Evolutionary conservation across 2,113 vertebrate species (phyloP).

Genomic region (Pteropus alecto): DNA sequence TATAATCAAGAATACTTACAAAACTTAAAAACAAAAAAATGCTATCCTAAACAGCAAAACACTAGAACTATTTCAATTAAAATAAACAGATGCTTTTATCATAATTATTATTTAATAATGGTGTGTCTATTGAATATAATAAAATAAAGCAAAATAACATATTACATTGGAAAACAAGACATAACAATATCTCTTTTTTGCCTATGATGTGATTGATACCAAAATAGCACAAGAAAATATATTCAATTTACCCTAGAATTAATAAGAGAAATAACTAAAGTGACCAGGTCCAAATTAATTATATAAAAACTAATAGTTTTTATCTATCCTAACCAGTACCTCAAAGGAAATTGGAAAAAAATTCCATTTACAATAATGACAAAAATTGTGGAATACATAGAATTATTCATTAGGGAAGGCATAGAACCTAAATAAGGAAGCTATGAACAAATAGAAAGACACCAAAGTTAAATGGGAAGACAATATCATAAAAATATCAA

Average conservation of each 20-base stretch:
- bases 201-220: not conserved
- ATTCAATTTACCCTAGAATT: not conserved
- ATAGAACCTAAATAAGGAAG: not conserved
- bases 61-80: not conserved
- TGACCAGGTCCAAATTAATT: not conserved
- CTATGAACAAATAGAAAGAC: not conserved
- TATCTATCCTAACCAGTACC: not conserved
- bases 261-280: not conserved
- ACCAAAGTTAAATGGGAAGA: not conserved
- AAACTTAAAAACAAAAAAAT: not conserved
- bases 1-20: not conserved
- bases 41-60: not conserved
- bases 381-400: not conserved
- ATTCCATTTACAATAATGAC: not conserved
- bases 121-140: not conserved
- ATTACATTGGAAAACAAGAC: not conserved
- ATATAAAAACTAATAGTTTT: not conserved
- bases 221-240: not conserved
- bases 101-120: not conserved
- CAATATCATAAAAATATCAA: not conserved
- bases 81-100: not conserved
- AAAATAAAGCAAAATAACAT: not conserved
- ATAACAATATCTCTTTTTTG: not conserved
- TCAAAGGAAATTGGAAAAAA: not conserved
- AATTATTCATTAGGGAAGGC: not conserved